Evolutionary conservation across 2,888 invertebrate species (phyloP).

Genomic region (Caenorhabditis angaria): DNA sequence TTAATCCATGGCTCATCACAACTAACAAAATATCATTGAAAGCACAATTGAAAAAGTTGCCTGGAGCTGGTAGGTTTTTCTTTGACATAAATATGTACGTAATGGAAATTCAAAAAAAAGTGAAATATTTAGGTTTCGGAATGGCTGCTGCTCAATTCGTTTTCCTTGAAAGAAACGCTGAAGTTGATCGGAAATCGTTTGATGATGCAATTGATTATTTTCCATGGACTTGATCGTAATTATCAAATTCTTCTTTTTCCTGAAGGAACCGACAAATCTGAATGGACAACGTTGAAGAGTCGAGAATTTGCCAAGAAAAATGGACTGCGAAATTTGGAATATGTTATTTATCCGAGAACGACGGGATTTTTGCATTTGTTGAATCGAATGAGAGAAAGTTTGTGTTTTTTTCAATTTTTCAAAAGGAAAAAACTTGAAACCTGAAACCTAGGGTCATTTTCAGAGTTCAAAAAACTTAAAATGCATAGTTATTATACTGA

Average conservation of each 20-base stretch:
- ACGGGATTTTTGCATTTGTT: conserved; percentile 79
- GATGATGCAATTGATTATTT: conserved; percentile 82
- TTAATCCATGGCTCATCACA: conserved; percentile 75
- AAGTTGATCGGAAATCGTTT: conserved; percentile 80
- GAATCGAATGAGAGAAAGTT: conserved; percentile 76
- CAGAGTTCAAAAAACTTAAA: no score
- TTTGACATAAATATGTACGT: conserved; percentile 74
- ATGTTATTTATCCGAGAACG: conserved; percentile 86
- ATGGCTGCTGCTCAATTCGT: conserved; percentile 88
- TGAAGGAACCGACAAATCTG: conserved; percentile 86
- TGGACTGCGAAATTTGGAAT: conserved; percentile 77
- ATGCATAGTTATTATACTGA: no score
- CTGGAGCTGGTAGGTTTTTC: conserved; percentile 79
- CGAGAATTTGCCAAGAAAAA: conserved; percentile 65
- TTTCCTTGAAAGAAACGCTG: conserved; percentile 85
- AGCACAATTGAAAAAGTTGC: conserved; percentile 82
- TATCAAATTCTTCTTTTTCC: conserved; percentile 82
- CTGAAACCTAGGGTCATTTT: no score
- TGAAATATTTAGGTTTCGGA: conserved; percentile 75
- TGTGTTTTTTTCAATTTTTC: conserved; percentile 7
- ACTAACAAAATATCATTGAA: conserved; percentile 84
- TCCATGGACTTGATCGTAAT: conserved; percentile 78
- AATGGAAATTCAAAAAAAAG: background rate
- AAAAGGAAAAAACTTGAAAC: background rate
- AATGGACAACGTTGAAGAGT: conserved; percentile 78